Percentiles rank a stretch among this genome's conserved stretches.
Evolutionary conservation across 2,888 invertebrate genomes (phyloP).

Genomic region (Blera fallax): DNA sequence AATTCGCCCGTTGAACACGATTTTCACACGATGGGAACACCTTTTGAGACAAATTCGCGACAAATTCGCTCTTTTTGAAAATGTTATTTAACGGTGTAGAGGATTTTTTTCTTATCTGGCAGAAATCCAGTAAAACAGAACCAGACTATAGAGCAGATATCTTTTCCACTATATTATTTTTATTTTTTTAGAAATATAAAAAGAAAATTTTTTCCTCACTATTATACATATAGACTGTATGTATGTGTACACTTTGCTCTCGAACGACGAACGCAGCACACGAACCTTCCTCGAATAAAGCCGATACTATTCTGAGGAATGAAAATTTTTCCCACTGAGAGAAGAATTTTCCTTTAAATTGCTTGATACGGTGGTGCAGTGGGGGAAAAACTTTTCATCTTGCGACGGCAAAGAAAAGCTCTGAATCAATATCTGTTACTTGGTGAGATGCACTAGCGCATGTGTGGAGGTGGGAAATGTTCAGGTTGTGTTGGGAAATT

Average conservation of each 20-base stretch:
- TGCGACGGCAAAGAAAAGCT: slow-evolving; percentile 67
- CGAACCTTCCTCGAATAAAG: slow-evolving; percentile 81
- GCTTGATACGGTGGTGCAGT: not conserved
- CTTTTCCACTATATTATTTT: slow-evolving; percentile 31
- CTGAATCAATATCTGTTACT: slow-evolving; percentile 68
- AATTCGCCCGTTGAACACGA: not conserved
- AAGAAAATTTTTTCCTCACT: slow-evolving; percentile 72
- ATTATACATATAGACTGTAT: slow-evolving; percentile 76
- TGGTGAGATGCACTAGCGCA: slow-evolving; percentile 67
- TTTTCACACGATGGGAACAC: not conserved
- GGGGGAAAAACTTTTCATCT: slow-evolving; percentile 44
- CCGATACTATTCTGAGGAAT: slow-evolving; percentile 80
- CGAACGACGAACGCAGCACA: slow-evolving; percentile 77
- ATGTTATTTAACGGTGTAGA: slow-evolving; percentile 59
- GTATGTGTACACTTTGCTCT: slow-evolving; percentile 75
- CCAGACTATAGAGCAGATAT: slow-evolving; percentile 23
- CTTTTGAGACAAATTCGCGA: slow-evolving; percentile 26
- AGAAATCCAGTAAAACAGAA: slow-evolving; percentile 55
- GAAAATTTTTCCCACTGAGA: slow-evolving; percentile 53
- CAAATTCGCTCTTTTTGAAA: slow-evolving; percentile 24
- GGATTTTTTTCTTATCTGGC: slow-evolving; percentile 64
- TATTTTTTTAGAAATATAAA: slow-evolving; percentile 57
- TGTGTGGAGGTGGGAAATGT: slow-evolving; percentile 50
- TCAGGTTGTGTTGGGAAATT: slow-evolving; percentile 67
- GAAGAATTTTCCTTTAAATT: slow-evolving; percentile 54